A percentile compares a stretch with the other conserved stretches of the same genome.
Conservation (phyloP, 1,140 invertebrate genomes). For the Drosophila novamexicana region DNA sequence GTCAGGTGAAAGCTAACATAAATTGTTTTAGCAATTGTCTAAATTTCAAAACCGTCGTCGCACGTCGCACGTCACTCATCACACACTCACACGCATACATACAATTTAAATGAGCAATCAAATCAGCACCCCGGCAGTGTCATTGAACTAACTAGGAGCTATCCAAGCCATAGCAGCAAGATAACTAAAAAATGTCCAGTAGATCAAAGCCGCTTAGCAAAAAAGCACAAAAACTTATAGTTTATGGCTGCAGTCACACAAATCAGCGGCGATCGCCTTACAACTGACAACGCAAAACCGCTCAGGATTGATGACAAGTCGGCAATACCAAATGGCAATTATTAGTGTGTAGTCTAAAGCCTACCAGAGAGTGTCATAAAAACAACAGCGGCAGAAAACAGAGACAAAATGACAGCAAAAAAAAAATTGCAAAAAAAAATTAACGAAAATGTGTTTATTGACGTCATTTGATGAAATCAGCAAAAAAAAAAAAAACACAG, state of each 20-base stretch:
- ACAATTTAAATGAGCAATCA: slow-evolving; percentile 77
- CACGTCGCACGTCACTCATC: slow-evolving; percentile 49
- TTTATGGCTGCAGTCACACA: slow-evolving; percentile 56
- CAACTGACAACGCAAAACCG: slow-evolving; percentile 43
- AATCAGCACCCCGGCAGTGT: slow-evolving; percentile 70
- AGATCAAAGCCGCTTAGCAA: slow-evolving; percentile 76
- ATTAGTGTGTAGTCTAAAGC: slow-evolving; percentile 40
- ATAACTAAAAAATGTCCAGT: slow-evolving; percentile 24
- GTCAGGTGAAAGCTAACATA: slow-evolving; percentile 59
- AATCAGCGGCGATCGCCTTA: slow-evolving; percentile 52
- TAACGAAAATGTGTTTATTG: slow-evolving; percentile 75
- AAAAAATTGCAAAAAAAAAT: slow-evolving; percentile 56
- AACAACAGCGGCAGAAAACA: slow-evolving; percentile 41
- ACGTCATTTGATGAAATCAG: slow-evolving; percentile 68
- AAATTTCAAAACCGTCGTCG: slow-evolving; percentile 57
- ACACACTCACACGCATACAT: slow-evolving; percentile 27
- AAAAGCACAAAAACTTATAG: slow-evolving; percentile 63
- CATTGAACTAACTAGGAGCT: slow-evolving; percentile 60
- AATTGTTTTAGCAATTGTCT: slow-evolving; percentile 59
- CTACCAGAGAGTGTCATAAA: slow-evolving; percentile 63
- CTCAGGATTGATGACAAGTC: slow-evolving; percentile 75
- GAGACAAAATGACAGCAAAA: slow-evolving; percentile 32
- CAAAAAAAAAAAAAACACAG: slow-evolving; percentile 27
- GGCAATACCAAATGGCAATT: slow-evolving; percentile 74
- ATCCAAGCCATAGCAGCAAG: slow-evolving; percentile 2